Conservation (phyloP, 1,140 invertebrate species). For the Brachionus plicatilis region DNA sequence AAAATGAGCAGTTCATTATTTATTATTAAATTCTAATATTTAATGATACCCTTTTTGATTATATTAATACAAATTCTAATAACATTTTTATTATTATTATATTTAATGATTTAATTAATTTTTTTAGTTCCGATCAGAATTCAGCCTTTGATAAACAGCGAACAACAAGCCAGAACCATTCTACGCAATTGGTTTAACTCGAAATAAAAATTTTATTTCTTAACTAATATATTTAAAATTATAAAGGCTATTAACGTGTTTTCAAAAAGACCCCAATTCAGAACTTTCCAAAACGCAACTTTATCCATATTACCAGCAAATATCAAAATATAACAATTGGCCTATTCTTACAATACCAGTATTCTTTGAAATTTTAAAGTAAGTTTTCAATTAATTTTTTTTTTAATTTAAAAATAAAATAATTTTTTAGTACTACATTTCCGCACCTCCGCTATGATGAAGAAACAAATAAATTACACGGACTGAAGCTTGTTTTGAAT, state of each 20-base stretch:
- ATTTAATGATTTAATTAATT: not conserved
- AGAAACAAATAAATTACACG: conserved; percentile 34
- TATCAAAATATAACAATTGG: conserved; percentile 33
- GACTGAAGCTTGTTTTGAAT: conserved; percentile 13
- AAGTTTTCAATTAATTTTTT: not conserved
- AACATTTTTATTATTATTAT: too few relatives aligned
- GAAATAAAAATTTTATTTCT: not conserved
- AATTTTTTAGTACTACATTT: not conserved
- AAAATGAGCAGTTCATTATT: too few relatives aligned
- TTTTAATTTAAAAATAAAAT: not conserved
- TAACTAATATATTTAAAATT: not conserved
- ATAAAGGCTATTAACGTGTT: conserved; percentile 18
- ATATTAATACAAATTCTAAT: too few relatives aligned
- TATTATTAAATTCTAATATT: too few relatives aligned
- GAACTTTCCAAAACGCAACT: conserved; percentile 36
- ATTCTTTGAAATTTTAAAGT: conserved; percentile 38
- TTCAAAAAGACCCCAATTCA: conserved; percentile 30
- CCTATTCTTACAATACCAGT: conserved; percentile 10
- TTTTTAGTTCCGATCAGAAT: not conserved
- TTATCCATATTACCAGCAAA: conserved; percentile 39
- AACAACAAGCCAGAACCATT: conserved; percentile 13
- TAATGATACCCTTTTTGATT: too few relatives aligned
- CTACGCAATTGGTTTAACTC: not conserved
- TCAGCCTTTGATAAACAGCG: not conserved
- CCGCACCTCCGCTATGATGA: conserved; percentile 3